A percentile compares a stretch with the other conserved stretches of the same genome.
Conservation (phyloP, 2,113 vertebrate species). For the Sporophila hypoxantha region DNA sequence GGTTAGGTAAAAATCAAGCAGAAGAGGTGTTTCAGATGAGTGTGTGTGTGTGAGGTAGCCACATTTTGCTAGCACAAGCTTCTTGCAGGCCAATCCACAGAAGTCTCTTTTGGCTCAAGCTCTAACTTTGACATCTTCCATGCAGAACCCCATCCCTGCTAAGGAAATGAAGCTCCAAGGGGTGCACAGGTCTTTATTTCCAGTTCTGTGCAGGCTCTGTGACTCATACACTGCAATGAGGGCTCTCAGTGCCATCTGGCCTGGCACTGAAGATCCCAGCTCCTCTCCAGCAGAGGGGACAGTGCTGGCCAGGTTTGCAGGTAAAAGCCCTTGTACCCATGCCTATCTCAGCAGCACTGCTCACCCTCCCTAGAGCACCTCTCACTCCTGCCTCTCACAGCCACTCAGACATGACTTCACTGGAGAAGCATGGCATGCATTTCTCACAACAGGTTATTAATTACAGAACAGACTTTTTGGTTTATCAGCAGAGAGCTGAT, state of each 20-base stretch:
- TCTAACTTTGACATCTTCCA: neutral
- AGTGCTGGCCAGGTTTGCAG: neutral
- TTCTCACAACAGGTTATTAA: neutral
- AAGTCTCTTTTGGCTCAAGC: neutral
- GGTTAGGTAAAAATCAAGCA: neutral
- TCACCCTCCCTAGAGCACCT: fast-evolving
- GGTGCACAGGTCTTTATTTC: neutral
- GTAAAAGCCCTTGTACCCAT: neutral
- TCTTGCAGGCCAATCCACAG: neutral
- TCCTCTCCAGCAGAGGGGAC: neutral
- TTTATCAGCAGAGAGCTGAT: neutral
- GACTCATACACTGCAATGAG: neutral
- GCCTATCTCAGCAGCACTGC: neutral
- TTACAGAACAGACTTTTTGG: neutral
- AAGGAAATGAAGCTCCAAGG: conserved; percentile 38
- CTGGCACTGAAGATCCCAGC: neutral
- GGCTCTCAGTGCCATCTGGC: conserved; percentile 4
- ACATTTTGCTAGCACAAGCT: neutral
- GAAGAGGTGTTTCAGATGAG: neutral
- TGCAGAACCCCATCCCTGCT: neutral
- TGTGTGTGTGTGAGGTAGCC: fast-evolving
- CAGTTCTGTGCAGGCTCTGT: neutral
- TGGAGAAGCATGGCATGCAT: neutral
- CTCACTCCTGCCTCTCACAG: neutral
- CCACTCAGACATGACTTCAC: neutral